A percentile compares a stretch with the other conserved stretches of the same genome.
These are phyloP conservation scores for Valencia hispanica DNA, from an alignment of 2,797 vertebrate genomes.

Conservation along the genomic window DNA sequence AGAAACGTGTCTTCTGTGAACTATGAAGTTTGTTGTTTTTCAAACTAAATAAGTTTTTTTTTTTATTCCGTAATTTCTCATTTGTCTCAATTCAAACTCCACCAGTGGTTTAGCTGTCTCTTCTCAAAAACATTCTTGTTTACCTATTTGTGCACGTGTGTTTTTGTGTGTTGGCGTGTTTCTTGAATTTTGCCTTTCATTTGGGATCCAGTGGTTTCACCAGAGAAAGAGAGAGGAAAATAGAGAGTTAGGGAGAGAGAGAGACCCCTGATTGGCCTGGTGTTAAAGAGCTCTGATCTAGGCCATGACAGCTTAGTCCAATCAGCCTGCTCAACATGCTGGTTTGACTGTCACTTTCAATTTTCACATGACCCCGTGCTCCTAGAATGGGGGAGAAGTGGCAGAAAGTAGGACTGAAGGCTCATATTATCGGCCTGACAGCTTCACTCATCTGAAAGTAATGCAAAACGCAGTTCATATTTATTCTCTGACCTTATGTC, in stretches of 20 bases:
- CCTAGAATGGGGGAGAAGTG: constrained; percentile 94
- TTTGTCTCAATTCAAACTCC: constrained; percentile 15
- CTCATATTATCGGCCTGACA: constrained; percentile 98
- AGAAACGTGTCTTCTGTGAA: constrained; percentile 37
- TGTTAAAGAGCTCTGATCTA: constrained; percentile 86
- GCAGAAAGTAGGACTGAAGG: constrained; percentile 95
- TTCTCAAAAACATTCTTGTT: neutral
- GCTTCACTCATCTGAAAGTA: constrained; percentile 99
- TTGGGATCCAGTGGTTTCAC: constrained; percentile 49
- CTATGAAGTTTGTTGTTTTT: constrained; percentile 31
- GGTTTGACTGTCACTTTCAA: constrained; percentile 97
- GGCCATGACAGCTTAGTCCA: constrained; percentile 83
- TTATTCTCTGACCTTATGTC: constrained; percentile 92
- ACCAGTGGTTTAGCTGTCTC: neutral
- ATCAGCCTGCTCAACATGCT: constrained; percentile 95
- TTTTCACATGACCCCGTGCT: constrained; percentile 95
- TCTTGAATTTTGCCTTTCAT: neutral
- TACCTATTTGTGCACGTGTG: neutral
- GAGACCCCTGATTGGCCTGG: constrained; percentile 64
- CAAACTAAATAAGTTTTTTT: constrained; percentile 30
- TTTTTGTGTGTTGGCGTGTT: constrained; percentile 9
- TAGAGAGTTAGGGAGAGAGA: constrained; percentile 14
- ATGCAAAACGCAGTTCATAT: constrained; percentile 98
- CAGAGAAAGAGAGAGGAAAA: neutral
- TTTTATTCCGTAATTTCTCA: constrained; percentile 19